These are phyloP conservation scores for Melanostigma gelatinosum DNA, from an alignment of 2,113 vertebrate species.

Conservation along the genomic window DNA sequence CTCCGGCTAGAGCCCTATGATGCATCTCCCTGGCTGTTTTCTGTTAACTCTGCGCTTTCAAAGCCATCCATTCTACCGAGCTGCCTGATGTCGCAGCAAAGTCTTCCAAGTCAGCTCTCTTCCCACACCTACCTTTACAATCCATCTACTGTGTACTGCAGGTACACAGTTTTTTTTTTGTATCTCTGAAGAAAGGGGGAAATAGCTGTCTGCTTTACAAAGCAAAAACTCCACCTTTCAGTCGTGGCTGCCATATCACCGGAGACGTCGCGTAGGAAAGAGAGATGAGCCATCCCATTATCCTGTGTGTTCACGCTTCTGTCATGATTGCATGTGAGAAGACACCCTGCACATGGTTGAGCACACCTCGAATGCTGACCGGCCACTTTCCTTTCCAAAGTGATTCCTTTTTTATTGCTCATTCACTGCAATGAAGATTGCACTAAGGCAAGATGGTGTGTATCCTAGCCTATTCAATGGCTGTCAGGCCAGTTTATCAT, in stretches of 20 bases:
- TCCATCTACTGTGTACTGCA: constrained; percentile 42
- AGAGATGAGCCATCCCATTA: constrained; percentile 40
- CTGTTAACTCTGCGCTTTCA: constrained; percentile 81
- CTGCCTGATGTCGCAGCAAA: constrained; percentile 65
- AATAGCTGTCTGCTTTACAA: constrained; percentile 42
- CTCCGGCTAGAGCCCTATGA: constrained; percentile 69
- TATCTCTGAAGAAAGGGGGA: background rate
- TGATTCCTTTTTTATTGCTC: constrained; percentile 69
- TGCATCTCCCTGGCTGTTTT: constrained; percentile 79
- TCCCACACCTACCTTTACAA: constrained; percentile 52
- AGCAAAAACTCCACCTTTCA: constrained; percentile 32
- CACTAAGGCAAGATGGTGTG: constrained; percentile 65
- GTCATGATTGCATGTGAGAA: constrained; percentile 49
- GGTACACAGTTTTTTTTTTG: constrained; percentile 31
- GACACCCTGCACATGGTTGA: constrained; percentile 48
- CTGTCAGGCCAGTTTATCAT: constrained; percentile 77
- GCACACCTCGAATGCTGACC: constrained; percentile 67
- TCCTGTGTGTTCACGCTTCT: constrained; percentile 28
- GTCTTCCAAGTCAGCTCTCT: constrained; percentile 63
- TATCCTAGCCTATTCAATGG: constrained; percentile 56
- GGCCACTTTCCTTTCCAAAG: constrained; percentile 55
- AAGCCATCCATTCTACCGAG: constrained; percentile 74
- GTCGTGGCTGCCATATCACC: constrained; percentile 26
- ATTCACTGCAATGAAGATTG: constrained; percentile 73
- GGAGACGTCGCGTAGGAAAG: constrained; percentile 12